Conservation (phyloP, 2,113 vertebrate species). For the Mus pahari region DNA sequence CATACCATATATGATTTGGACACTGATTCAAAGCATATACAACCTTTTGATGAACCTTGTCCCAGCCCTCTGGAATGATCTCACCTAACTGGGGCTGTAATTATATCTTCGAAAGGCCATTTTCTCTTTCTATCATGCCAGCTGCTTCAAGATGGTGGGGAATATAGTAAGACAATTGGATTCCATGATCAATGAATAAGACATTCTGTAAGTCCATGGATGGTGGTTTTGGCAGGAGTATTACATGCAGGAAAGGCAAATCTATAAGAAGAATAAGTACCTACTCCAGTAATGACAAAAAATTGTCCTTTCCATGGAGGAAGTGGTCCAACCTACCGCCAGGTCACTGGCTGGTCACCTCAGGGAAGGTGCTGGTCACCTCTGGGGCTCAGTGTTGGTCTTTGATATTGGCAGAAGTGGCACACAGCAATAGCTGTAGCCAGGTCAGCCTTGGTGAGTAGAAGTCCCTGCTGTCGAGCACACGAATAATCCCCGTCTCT, state of each 20-base stretch:
- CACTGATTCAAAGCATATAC: not conserved
- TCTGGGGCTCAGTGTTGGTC: not conserved
- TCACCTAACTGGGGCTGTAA: not conserved
- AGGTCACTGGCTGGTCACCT: not conserved
- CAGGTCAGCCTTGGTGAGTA: not conserved
- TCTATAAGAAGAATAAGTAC: not conserved
- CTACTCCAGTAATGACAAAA: not conserved
- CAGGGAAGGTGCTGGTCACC: not conserved
- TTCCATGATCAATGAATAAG: not conserved
- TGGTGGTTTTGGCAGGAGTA: not conserved
- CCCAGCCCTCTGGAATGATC: not conserved
- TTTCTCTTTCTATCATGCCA: not conserved
- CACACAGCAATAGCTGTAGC: not conserved
- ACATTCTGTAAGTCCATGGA: not conserved
- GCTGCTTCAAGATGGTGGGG: not conserved
- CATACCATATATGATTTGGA: not conserved
- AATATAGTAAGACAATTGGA: not conserved
- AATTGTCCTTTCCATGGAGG: not conserved
- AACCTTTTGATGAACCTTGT: not conserved
- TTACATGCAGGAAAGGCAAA: not conserved
- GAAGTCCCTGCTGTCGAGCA: not conserved
- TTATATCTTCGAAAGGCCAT: not conserved
- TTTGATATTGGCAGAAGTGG: not conserved
- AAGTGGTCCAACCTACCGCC: not conserved
- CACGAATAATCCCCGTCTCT: not conserved